Evolutionary conservation across 1,140 invertebrate species (phyloP).

Genomic region (Pseudomyrmex sp.): DNA sequence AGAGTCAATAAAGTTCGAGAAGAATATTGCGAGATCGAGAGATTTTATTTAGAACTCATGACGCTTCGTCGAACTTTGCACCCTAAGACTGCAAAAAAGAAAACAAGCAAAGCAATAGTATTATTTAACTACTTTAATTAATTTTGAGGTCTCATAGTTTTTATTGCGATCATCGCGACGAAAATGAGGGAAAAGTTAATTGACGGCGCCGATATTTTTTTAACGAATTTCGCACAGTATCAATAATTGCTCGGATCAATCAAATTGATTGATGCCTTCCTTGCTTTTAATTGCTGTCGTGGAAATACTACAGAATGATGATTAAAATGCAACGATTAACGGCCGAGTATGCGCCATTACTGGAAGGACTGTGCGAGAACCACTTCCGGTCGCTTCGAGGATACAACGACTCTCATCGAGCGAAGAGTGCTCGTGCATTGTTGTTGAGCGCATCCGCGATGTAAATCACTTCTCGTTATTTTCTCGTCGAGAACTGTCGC

Average conservation of each 20-base stretch:
- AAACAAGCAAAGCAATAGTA: not conserved
- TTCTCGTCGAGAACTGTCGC: conserved; percentile 34
- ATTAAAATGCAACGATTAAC: conserved; percentile 69
- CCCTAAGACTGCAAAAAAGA: not conserved
- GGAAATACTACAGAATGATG: conserved; percentile 16
- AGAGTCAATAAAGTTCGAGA: not conserved
- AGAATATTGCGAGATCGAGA: no score
- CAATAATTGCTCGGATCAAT: conserved; percentile 37
- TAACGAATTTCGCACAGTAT: not conserved
- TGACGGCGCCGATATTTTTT: conserved; percentile 14
- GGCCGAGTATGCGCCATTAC: conserved; percentile 57
- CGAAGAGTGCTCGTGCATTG: conserved; percentile 37
- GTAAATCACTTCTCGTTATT: conserved; percentile 68
- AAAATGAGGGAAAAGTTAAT: not conserved
- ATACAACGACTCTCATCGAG: conserved; percentile 13
- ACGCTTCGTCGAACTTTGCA: not conserved
- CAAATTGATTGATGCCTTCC: conserved; percentile 31
- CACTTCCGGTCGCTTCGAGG: conserved; percentile 44
- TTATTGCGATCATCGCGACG: not conserved
- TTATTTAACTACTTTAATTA: not conserved
- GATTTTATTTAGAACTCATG: not conserved
- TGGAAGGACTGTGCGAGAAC: conserved; percentile 26
- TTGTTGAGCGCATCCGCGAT: conserved; percentile 61
- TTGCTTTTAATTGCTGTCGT: conserved; percentile 59
- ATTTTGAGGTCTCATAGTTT: not conserved